Evolutionary conservation across 1,140 invertebrate species (phyloP).

Genomic region (Akabosia matsudoensis): DNA sequence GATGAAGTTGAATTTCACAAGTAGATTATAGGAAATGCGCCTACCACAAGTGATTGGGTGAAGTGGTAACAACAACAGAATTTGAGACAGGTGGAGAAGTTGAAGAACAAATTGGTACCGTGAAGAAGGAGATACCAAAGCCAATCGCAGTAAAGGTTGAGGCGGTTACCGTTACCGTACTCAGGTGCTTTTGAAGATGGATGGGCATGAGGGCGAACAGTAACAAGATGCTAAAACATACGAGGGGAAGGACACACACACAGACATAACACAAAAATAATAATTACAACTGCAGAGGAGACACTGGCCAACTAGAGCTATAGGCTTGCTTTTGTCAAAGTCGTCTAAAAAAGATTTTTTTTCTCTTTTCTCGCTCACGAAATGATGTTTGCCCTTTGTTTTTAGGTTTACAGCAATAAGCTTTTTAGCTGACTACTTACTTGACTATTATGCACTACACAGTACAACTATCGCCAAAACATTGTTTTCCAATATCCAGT

Average conservation of each 20-base stretch:
- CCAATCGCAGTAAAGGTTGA: conserved; percentile 18
- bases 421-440: too few species aligned
- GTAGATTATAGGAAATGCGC: conserved; percentile 18
- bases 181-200: conserved; percentile 30
- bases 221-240: conserved; percentile 25
- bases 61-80: conserved; percentile 29
- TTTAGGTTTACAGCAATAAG: too few species aligned
- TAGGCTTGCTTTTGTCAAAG: too few species aligned
- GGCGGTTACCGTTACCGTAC: conserved; percentile 20
- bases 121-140: conserved; percentile 17
- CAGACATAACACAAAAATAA: conserved; percentile 24
- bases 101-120: conserved; percentile 10
- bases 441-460: too few species aligned
- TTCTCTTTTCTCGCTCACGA: too few species aligned
- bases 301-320: too few species aligned
- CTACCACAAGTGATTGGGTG: conserved; percentile 29
- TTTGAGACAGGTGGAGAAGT: conserved; percentile 36
- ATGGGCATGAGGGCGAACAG: conserved; percentile 33
- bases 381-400: too few species aligned
- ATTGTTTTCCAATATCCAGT: too few species aligned
- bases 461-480: too few species aligned
- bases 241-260: conserved; percentile 15
- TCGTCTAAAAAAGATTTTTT: too few species aligned
- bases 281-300: too few species aligned
- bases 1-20: neutral